These are phyloP conservation scores for Pogoniulus pusillus DNA, from an alignment of 2,797 vertebrate species.

Conservation along the genomic window DNA sequence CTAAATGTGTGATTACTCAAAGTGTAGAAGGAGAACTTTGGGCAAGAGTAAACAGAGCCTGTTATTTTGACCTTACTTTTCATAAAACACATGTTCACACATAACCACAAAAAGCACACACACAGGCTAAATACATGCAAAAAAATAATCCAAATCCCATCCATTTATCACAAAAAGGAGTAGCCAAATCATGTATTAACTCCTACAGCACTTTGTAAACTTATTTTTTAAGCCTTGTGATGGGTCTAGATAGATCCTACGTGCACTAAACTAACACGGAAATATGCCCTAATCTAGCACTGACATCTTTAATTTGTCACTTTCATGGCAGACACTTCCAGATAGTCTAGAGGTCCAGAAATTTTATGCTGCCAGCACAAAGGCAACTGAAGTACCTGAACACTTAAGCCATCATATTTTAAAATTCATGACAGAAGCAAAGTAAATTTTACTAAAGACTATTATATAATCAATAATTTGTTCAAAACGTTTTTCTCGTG, in stretches of 20 bases:
- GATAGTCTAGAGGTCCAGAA: constrained; percentile 20
- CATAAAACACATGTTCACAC: constrained; percentile 57
- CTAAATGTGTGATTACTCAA: constrained; percentile 43
- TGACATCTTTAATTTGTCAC: constrained; percentile 53
- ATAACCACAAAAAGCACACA: constrained; percentile 31
- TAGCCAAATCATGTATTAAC: not conserved
- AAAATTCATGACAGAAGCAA: constrained; percentile 43
- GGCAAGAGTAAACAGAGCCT: constrained; percentile 59
- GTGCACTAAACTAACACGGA: not conserved
- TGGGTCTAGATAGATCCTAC: not conserved
- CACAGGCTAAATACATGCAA: not conserved
- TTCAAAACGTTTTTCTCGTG: constrained; percentile 55
- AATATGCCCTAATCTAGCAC: constrained; percentile 10
- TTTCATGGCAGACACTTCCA: constrained; percentile 53
- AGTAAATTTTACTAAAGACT: constrained; percentile 69
- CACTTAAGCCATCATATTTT: constrained; percentile 43
- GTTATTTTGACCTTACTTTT: constrained; percentile 46
- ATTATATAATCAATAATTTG: constrained; percentile 64
- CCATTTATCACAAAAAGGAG: not conserved
- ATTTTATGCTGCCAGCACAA: constrained; percentile 15
- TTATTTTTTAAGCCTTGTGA: not conserved
- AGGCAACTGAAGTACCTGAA: constrained; percentile 37
- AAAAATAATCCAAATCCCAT: not conserved
- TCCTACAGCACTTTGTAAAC: not conserved
- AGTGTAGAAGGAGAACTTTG: constrained; percentile 43